Evolutionary conservation across 2,888 invertebrate species (phyloP), one percentile per base, ranked within the genome.

Genomic region (Pimpla rufipes): DNA sequence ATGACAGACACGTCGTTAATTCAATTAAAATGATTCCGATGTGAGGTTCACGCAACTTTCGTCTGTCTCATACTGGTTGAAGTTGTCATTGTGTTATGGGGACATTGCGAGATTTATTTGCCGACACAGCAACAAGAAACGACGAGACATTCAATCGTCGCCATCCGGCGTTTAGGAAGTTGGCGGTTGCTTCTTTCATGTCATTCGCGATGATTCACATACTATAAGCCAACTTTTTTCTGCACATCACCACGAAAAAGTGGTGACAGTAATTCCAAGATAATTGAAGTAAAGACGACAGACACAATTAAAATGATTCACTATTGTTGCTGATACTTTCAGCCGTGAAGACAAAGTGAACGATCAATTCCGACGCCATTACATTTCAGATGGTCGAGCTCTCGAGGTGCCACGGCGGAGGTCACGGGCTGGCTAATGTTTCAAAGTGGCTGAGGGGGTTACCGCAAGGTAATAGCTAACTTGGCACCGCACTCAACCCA

Each of bases 391-490:
- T 71, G 73, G 76, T 29, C 40, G 62, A 79, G 77, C 71, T 67
- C 59, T 71, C 50, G 52, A 73, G 59, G 8, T 73, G 52, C 52
- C 76, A 62, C 47, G 71, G 37, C 73, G 64, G 77, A 71, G 84
- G 83, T 83, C 85, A 86, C 81, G 85, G 68, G 81, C 68, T 77
- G 70, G 76, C 85, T 86, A 85, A 86, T 86, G 85, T 79, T 81
- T 83, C 83, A 79, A 73, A 76, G 83, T 76, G 79, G 79, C 68
- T 23, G 73, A 29, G 68, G 52, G 57, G 42, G 50, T 68, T 64
- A 79, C 83, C 79, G 77, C 77, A 79, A 83, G 85, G 83, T 85
- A 86, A 86, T 83, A 86, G 81, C 85, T 85, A 86, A 86, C 86
- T 86, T 83, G 83, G 78, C 84, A 83, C 84, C 86, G 82, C 84